Evolutionary conservation across 2,113 vertebrate species (phyloP).

Genomic region (Cinclus cinclus): DNA sequence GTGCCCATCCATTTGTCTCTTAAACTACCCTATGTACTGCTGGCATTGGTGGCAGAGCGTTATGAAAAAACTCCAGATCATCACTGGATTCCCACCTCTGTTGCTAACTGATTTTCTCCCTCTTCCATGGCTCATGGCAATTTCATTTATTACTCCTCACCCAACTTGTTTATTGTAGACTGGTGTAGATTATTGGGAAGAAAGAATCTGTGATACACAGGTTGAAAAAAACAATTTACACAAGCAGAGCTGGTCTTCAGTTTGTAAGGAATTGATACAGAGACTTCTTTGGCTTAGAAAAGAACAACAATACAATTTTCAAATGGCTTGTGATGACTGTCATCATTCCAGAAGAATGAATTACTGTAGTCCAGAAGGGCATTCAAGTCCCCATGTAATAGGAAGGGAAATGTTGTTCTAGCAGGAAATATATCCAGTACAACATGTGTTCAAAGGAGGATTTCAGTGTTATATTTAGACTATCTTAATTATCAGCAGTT

Average conservation of each 20-base stretch:
- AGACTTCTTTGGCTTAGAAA: not conserved
- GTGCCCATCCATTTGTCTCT: not conserved
- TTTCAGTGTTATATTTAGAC: not conserved
- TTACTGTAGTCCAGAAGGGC: not conserved
- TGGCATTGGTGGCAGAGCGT: not conserved
- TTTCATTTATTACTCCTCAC: not conserved
- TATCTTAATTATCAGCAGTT: not conserved
- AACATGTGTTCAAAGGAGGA: not conserved
- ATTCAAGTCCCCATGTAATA: not conserved
- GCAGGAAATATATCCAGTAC: not conserved
- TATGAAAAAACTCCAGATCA: not conserved
- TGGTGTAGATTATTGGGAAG: not conserved
- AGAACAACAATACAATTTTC: not conserved
- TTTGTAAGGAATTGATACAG: not conserved
- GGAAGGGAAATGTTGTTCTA: not conserved
- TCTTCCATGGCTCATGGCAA: not conserved
- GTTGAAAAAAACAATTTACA: not conserved
- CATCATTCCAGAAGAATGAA: not conserved
- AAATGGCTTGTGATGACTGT: not conserved
- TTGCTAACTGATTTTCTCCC: not conserved
- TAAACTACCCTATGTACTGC: not conserved
- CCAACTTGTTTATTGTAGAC: not conserved
- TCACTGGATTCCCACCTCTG: not conserved
- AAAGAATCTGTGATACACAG: not conserved
- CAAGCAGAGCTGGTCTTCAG: not conserved